These are phyloP conservation scores for Orchesella flavescens DNA, from an alignment of 2,888 invertebrate species.

Conservation along the genomic window DNA sequence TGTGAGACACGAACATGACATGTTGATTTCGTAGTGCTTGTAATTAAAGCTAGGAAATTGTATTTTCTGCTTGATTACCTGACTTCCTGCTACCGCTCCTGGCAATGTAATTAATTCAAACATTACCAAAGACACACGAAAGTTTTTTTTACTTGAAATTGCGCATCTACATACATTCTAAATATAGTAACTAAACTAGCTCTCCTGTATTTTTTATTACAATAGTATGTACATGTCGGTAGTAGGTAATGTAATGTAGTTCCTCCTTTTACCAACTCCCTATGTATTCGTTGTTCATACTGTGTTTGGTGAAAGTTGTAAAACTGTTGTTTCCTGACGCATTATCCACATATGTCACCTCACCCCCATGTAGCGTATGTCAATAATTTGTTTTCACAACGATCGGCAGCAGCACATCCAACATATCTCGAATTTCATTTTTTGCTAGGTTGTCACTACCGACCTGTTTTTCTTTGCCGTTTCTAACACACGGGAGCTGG, in stretches of 20 bases:
- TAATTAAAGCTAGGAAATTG: slow-evolving; percentile 32
- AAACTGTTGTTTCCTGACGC: slow-evolving; percentile 11
- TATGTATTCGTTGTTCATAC: too few relatives aligned
- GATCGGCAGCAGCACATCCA: neutral
- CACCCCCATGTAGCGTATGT: slow-evolving; percentile 55
- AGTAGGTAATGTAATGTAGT: too few relatives aligned
- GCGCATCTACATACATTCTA: too few relatives aligned
- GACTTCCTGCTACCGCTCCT: neutral
- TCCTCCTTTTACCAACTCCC: too few relatives aligned
- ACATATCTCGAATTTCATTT: neutral
- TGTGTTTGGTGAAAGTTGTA: slow-evolving; percentile 37
- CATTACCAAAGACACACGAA: neutral
- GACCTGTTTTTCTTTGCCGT: too few relatives aligned
- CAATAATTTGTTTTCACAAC: slow-evolving; percentile 53
- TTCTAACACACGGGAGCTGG: neutral
- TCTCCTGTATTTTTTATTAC: too few relatives aligned
- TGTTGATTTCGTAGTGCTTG: too few relatives aligned
- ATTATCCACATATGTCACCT: slow-evolving; percentile 47
- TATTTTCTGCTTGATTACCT: slow-evolving; percentile 22
- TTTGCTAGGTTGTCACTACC: neutral
- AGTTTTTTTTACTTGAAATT: too few relatives aligned
- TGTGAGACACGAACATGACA: too few relatives aligned
- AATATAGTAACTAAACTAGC: too few relatives aligned
- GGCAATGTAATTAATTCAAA: neutral
- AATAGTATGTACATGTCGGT: too few relatives aligned